A percentile compares a stretch with the other conserved stretches of the same genome.
These are phyloP conservation scores for Acleris holmiana DNA, from an alignment of 2,888 invertebrate genomes.

Conservation along the genomic window DNA sequence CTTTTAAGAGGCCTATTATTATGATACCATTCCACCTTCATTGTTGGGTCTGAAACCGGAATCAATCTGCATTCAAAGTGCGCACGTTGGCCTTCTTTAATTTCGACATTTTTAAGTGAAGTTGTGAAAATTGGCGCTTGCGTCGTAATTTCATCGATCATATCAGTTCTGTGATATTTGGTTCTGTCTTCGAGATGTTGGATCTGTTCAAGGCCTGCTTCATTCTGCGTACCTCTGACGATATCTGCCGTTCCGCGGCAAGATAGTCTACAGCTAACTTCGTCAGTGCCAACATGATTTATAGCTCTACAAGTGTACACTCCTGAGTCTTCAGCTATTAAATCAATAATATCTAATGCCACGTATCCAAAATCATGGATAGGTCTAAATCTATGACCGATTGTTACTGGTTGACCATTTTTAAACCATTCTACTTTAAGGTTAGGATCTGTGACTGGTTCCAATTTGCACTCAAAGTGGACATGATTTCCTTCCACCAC, in stretches of 20 bases:
- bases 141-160: conserved; percentile 92
- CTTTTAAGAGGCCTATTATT: conserved; percentile 95
- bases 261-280: conserved; percentile 89
- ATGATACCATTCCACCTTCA: conserved; percentile 98
- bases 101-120: conserved; percentile 95
- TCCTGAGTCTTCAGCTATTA: conserved; percentile 98
- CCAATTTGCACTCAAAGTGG: conserved; percentile 98
- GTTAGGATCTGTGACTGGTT: conserved; percentile 98
- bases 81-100: conserved; percentile 96
- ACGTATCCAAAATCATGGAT: conserved; percentile 99
- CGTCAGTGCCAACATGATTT: conserved; percentile 95
- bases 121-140: conserved; percentile 97
- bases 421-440: conserved; percentile 98
- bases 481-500: conserved; percentile 96
- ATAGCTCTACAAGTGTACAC: conserved; percentile 97
- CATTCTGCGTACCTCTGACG: conserved; percentile 93
- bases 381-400: conserved; percentile 97
- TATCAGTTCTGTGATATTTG: conserved; percentile 89
- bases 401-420: conserved; percentile 96
- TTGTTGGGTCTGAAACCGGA: conserved; percentile 95
- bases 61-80: conserved; percentile 97
- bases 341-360: conserved; percentile 97
- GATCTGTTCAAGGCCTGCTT: conserved; percentile 94
- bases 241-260: conserved; percentile 92
- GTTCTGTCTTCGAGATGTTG: conserved; percentile 94